Evolutionary conservation across 1,140 invertebrate species (phyloP), one percentile per base, ranked within the genome.

Genomic region (Atta colombica): DNA sequence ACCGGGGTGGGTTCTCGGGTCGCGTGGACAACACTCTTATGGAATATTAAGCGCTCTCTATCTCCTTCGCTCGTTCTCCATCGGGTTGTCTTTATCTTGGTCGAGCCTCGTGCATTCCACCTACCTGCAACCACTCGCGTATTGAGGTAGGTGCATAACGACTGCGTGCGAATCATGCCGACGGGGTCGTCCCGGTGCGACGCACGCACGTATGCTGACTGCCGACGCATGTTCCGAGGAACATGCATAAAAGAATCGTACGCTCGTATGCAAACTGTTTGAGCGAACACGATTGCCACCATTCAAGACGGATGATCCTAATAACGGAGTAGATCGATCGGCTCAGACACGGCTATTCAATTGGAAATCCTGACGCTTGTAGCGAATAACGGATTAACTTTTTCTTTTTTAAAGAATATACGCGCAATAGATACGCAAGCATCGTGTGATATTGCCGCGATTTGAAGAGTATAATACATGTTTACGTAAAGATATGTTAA

Each of bases 1-100:
- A 66, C 72, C 72, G 77, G 91, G 90, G 87, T 91, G 88, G 81
- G 86, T 93, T 91, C 88, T 66, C 77, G 84, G 90, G 93, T 94
- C 94, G 94, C 94, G 94, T 94, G 94, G 94, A 94, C 91, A 81
- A 87, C 87, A 92, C 93, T 89, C 90, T 84, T 78, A 80, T 71
- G 85, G 94, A 94, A 94, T 94, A 94, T 93, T 93, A 94, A 94
- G 86, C 88, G 90, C 71, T 55, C 77, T 51, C n/a, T 12, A 21
- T 31, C 80, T 45, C 53, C 16, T 45, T 31, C 53, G 66, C 55
- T 74, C 63, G 66, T 53, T 68, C 60, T 28, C 39, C 28, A 16
- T 6, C 66, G 14, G n/a, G 16, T 65, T 53, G 51, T n/a, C 53
- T 87, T 89, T 84, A 78, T 85, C 85, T 66, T 31, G n/a, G 25